Evolutionary conservation across 2,888 invertebrate genomes (phyloP), one percentile per base, ranked within the genome.

Genomic region (Rhagophthalmus giganteus): DNA sequence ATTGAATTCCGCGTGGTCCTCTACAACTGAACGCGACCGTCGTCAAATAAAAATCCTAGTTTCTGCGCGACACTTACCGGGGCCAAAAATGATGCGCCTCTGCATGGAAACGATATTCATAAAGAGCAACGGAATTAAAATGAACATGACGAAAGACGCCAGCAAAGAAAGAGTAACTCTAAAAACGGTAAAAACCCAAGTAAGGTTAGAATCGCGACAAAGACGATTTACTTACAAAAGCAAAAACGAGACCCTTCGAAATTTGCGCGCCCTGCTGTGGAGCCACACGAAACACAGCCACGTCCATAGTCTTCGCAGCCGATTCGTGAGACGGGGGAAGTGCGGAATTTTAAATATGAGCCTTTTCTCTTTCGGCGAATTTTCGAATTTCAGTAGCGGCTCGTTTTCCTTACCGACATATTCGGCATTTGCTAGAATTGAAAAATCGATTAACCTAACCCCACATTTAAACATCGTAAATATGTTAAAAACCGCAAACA

Each of bases 211-310:
- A 24, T 2, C n/a, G n/a, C 27, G 27, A 7, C 10, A 7, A 7
- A 24, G 10, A 4, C 10, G 10, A 27, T 27, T 15, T 7, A 16
- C 6, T 34, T 34, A 34, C 34, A 34, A 2, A 9, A 16, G 8
- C 2, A 34, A 2, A 24, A 34, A 34, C 2, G n/a, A n/a, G 8
- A 34, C 7, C 12, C 24, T 34, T 7, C 34, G 16, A 34, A 20
- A 34, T 16, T 34, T 34, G 10, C 34, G n/a, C 4, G 34, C 12
- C 1, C 34, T n/a, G 24, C 34, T 34, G 20, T 34, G 34, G 2
- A 14, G 11, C 34, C 34, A 34, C 16, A 34, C 34, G 34, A 34
- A 34, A n/a, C 20, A 2, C 1, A 34, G 1, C 34, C 34, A 34
- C 10, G 16, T 34, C 16, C 10, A 20, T 7, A 34, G 24, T 34